Evolutionary conservation across 2,113 vertebrate species (phyloP).

Genomic region (Neotoma lepida): DNA sequence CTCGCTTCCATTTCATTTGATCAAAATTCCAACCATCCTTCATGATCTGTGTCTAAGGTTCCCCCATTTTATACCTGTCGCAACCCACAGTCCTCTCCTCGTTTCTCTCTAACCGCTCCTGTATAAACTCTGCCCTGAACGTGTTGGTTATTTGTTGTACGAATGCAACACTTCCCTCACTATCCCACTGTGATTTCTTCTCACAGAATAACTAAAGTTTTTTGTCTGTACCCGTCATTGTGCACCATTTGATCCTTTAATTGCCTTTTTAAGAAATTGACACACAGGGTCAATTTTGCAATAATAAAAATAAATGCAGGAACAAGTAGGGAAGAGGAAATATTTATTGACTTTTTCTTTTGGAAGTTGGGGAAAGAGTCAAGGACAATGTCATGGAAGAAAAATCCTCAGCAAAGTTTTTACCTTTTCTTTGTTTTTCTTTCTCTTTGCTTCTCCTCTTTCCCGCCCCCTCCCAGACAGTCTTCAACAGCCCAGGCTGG

Average conservation of each 20-base stretch:
- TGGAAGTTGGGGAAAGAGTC: no score
- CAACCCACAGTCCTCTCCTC: neutral
- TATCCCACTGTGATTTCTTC: neutral
- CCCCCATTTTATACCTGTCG: neutral
- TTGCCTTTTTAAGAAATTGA: neutral
- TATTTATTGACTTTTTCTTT: neutral
- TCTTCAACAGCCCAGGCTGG: neutral
- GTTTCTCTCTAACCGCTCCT: neutral
- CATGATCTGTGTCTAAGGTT: neutral
- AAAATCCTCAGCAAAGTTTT: conserved; percentile 7
- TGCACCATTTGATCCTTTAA: neutral
- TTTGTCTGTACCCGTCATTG: conserved; percentile 37
- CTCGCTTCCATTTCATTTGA: neutral
- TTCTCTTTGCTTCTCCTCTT: neutral
- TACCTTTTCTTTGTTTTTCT: neutral
- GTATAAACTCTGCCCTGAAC: neutral
- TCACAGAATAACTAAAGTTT: neutral
- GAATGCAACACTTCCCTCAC: neutral
- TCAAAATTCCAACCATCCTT: neutral
- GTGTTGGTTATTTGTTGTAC: neutral
- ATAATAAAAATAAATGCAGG: neutral
- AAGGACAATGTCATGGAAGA: neutral
- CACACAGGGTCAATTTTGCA: neutral
- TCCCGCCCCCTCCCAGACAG: neutral
- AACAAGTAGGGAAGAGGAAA: neutral